Evolutionary conservation across 1,140 invertebrate species (phyloP), one percentile per base, ranked within the genome.

Genomic region (Drosophila pachea): DNA sequence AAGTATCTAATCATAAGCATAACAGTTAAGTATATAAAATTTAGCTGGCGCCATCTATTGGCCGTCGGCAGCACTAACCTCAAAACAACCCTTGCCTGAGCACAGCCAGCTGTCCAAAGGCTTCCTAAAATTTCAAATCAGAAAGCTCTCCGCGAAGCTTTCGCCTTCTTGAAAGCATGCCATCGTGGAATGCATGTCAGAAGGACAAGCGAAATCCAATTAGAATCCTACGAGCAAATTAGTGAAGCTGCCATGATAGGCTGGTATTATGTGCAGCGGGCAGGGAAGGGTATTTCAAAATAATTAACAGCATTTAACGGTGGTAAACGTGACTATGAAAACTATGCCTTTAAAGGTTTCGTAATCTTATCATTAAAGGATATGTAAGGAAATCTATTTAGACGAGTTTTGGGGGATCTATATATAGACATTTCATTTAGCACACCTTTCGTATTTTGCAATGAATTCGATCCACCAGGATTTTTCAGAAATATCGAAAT

Each of bases 111-210:
- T 35, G 47, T 42, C 62, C 50, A 76, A 83, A 48, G 76, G 73
- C 77, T 84, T 84, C 81, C 86, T 86, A 84, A 83, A 59, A 74
- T 79, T 77, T 86, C 81, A 77, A 84, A 84, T 77, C 53, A 62
- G 42, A 83, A 83, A 74, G 82, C 78, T 82, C 43, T 12, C 12
- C 12, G 7, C 7, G 29, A 59, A 78, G 76, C 76, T 79, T 75
- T 79, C 43, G 53, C 12, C 52, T 50, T 50, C 61, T 54, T 43
- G 9, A 48, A 38, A 47, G 42, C 52, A 29, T 50, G 22, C 9
- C 47, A 22, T 45, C 49, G 31, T 64, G 52, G 29, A 73, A 64
- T 61, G 14, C 32, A 36, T 45, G 9, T 47, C 29, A 35, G 32
- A 59, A 64, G 45, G 52, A 47, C 53, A 68, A 56, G 66, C 64